Evolutionary conservation across 1,140 invertebrate genomes (phyloP).

Genomic region (Lepidurus couesii): DNA sequence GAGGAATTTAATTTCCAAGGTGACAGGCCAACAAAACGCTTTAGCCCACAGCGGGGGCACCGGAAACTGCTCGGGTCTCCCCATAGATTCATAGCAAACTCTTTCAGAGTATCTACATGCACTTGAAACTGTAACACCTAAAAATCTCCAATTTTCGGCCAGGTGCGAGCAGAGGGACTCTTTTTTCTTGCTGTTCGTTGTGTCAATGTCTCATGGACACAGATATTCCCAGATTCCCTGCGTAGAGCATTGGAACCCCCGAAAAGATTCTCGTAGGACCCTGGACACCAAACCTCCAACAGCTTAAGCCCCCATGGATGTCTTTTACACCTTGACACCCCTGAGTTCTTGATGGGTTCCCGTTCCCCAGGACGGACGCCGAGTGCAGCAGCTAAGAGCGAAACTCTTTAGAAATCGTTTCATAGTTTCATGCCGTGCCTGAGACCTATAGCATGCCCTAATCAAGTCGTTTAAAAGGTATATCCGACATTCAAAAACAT

Average conservation of each 20-base stretch:
- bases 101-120: background rate
- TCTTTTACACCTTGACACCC: conserved; percentile 14
- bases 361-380: background rate
- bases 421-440: background rate
- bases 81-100: background rate
- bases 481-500: background rate
- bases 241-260: background rate
- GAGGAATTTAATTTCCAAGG: conserved; percentile 19
- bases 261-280: background rate
- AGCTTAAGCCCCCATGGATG: conserved; percentile 6
- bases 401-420: background rate
- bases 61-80: background rate
- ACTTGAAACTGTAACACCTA: conserved; percentile 15
- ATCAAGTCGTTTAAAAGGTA: conserved; percentile 2
- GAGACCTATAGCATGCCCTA: background rate
- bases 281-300: conserved; percentile 8
- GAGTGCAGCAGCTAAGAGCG: background rate
- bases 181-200: background rate
- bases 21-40: conserved; percentile 14
- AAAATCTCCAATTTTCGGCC: background rate
- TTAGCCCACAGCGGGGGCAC: background rate
- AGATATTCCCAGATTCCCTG: background rate
- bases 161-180: background rate
- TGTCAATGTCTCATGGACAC: conserved; percentile 12
- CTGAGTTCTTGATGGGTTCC: conserved; percentile 18